Evolutionary conservation across 2,888 invertebrate species (phyloP), one percentile per base, ranked within the genome.

Genomic region (Neocrepidodera transversa): DNA sequence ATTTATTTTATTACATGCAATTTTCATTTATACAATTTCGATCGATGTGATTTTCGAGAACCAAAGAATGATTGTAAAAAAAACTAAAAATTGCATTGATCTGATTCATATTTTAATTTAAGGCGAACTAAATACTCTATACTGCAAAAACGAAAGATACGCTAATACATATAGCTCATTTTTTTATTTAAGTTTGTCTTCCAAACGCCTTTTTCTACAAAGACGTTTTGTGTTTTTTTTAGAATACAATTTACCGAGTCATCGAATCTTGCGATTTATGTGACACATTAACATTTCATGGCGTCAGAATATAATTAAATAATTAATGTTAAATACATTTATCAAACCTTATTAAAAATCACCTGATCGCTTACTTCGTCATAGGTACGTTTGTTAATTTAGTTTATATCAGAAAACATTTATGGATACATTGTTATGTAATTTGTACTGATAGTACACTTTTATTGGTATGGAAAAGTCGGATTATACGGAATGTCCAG

Each of bases 301-400:
- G 45, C 45, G 23, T 45, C 26, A 45, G 26, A 8, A 45, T 7
- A 45, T 42, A 38, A 30, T 30, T 30, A 40, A 45, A 45, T 7
- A 45, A 45, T 45, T 45, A 26, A 45, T 26, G 45, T 26, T 42
- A 42, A 42, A 42, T 20, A 42, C 42, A 42, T 42, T 45, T 26
- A 45, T 45, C 45, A 14, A 45, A 45, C 26, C 45, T 45, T 45
- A 26, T 45, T 45, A 45, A 45, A 45, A 45, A 45, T 45, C 45
- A 45, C 45, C 45, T 45, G 45, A 45, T 45, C 45, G 26, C 14
- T 26, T 26, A 23, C 45, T 45, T 45, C 45, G 45, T 45, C 45
- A 45, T 45, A n/a, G n/a, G n/a, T n/a, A 45, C 26, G 14, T 8
- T 45, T 45, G 45, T 28, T 45, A 45, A 26, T 42, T 42, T 13